phyloP scores from a whole-genome alignment of 2,113 vertebrate genomes.

The Pimephales promelas region DNA sequence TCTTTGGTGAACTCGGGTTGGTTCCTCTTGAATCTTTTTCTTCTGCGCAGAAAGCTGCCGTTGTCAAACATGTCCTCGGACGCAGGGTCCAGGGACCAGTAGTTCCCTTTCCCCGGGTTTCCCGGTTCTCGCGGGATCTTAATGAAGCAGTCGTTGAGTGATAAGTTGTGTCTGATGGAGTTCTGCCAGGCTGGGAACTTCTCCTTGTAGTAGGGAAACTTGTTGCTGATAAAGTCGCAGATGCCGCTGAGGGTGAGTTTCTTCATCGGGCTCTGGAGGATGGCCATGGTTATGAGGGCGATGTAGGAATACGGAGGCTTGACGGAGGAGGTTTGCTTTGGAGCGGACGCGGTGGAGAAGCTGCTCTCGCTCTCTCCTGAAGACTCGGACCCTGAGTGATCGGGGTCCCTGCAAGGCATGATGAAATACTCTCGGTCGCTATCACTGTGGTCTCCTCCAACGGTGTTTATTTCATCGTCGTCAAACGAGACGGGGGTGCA shows the following conservation, averaged over 20 bases:
- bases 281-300: slow-evolving; percentile 92
- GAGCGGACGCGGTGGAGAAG: slow-evolving; percentile 63
- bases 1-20: slow-evolving; percentile 70
- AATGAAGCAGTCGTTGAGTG: slow-evolving; percentile 96
- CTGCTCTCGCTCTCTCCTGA: slow-evolving; percentile 70
- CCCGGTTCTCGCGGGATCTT: slow-evolving; percentile 94
- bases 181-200: slow-evolving; percentile 94
- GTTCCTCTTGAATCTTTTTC: slow-evolving; percentile 88
- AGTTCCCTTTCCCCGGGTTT: slow-evolving; percentile 93
- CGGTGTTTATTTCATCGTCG: slow-evolving; percentile 73
- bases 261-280: slow-evolving; percentile 86
- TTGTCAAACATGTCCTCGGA: slow-evolving; percentile 92
- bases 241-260: slow-evolving; percentile 88
- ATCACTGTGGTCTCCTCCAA: slow-evolving; percentile 67
- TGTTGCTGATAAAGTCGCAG: slow-evolving; percentile 91
- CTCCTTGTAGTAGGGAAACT: slow-evolving; percentile 86
- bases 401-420: slow-evolving; percentile 18
- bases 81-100: slow-evolving; percentile 91
- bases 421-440: slow-evolving; percentile 50
- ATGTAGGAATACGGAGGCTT: slow-evolving; percentile 93
- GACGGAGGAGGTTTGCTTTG: slow-evolving; percentile 58
- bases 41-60: slow-evolving; percentile 88
- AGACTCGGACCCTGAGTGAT: slow-evolving; percentile 69
- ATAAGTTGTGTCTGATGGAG: slow-evolving; percentile 95
- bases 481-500: slow-evolving; percentile 58